Evolutionary conservation across 1,140 invertebrate genomes (phyloP).

Genomic region (Sminthurides bifidus): DNA sequence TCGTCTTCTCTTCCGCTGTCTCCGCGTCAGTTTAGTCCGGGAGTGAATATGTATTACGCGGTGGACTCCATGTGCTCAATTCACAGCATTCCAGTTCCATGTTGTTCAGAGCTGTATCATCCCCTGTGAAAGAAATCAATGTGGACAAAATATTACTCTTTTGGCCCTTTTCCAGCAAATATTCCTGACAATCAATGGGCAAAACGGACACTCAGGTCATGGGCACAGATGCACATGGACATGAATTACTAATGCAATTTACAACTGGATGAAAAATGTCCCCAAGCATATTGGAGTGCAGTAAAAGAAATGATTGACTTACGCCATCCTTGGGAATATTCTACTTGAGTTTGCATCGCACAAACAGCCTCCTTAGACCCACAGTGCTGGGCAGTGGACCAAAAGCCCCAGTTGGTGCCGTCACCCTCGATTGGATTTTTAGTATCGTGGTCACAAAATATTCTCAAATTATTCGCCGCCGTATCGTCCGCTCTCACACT

Average conservation of each 20-base stretch:
- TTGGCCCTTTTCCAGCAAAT: no score
- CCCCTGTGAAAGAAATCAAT: conserved; percentile 6
- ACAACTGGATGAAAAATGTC: no score
- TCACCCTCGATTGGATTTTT: conserved; percentile 11
- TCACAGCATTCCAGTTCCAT: conserved; percentile 9
- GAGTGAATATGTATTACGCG: not conserved
- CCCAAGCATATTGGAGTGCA: no score
- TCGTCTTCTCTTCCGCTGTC: not conserved
- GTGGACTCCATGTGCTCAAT: not conserved
- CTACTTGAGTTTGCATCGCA: conserved; percentile 21
- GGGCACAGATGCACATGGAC: no score
- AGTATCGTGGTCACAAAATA: conserved; percentile 11
- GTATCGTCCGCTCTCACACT: conserved; percentile 12
- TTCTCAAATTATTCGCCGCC: conserved; percentile 20
- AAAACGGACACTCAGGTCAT: no score
- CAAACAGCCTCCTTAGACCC: conserved; percentile 15
- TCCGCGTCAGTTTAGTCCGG: not conserved
- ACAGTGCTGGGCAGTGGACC: conserved; percentile 16
- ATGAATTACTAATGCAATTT: no score
- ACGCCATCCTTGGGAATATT: conserved; percentile 17
- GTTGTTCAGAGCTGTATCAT: conserved; percentile 14
- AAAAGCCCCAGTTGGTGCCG: conserved; percentile 16
- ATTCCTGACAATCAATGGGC: no score
- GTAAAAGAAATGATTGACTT: no score
- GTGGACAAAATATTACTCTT: not conserved